These are phyloP conservation scores for Sialis fuliginosa DNA, from an alignment of 2,888 invertebrate genomes.

Conservation along the genomic window DNA sequence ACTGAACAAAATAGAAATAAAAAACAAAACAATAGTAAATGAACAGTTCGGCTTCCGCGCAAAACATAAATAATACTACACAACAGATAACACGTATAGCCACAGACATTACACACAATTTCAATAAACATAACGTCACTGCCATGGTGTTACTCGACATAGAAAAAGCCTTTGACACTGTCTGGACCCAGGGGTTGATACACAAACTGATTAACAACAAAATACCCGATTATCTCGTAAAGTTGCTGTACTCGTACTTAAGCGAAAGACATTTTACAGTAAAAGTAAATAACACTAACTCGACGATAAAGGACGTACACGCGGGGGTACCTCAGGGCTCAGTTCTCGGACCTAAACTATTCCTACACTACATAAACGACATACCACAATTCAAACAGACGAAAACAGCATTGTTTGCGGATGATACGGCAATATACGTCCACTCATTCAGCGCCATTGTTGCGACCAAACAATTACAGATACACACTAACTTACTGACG, in stretches of 20 bases:
- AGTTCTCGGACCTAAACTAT: conserved; percentile 9
- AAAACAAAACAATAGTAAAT: conserved; percentile 8
- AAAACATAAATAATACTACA: conserved; percentile 14
- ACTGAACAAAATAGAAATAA: conserved; percentile 9
- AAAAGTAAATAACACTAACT: neutral
- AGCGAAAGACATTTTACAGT: neutral
- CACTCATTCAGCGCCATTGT: conserved; percentile 5
- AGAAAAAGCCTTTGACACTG: conserved; percentile 18
- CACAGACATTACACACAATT: conserved; percentile 12
- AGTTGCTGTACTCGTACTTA: neutral
- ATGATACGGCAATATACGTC: conserved; percentile 9
- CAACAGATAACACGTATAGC: conserved; percentile 15
- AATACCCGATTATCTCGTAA: neutral
- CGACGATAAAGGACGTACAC: neutral
- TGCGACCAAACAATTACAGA: conserved; percentile 5
- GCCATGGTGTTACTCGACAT: conserved; percentile 16
- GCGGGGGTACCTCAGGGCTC: conserved; percentile 1
- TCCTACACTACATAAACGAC: conserved; percentile 8
- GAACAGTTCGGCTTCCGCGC: conserved; percentile 16
- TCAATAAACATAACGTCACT: conserved; percentile 14
- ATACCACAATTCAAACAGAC: conserved; percentile 7
- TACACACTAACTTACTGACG: conserved; percentile 5
- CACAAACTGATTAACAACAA: neutral
- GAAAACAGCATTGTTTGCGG: conserved; percentile 9
- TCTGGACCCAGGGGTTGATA: conserved; percentile 11